A percentile compares a stretch with the other conserved stretches of the same genome.
phyloP scores from a whole-genome alignment of 2,797 vertebrate genomes.

The Urosaurus nigricauda region DNA sequence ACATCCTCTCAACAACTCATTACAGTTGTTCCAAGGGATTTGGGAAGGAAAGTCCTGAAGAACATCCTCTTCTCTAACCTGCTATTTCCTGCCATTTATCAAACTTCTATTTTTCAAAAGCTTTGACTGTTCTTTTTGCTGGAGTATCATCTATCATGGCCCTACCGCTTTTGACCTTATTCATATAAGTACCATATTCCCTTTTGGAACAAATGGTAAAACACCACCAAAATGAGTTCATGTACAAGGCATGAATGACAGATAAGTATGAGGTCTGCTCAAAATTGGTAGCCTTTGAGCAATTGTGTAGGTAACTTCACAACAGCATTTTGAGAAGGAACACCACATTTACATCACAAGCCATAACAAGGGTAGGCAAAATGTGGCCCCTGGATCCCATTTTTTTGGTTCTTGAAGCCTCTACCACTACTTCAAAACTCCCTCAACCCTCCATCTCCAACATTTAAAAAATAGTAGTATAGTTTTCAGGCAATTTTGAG shows the following conservation, averaged over 20 bases:
- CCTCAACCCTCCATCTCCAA: not conserved
- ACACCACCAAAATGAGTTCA: not conserved
- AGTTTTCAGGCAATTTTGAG: not conserved
- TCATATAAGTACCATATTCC: slow-evolving; percentile 37
- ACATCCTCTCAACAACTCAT: slow-evolving; percentile 74
- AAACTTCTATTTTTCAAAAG: slow-evolving; percentile 70
- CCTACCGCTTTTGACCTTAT: slow-evolving; percentile 63
- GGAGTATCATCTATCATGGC: slow-evolving; percentile 76
- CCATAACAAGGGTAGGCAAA: not conserved
- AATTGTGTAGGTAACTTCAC: not conserved
- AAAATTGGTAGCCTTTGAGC: not conserved
- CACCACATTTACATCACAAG: not conserved
- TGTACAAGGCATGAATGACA: not conserved
- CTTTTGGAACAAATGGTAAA: slow-evolving; percentile 28
- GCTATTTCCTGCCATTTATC: slow-evolving; percentile 85
- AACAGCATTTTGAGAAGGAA: not conserved
- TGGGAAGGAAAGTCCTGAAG: slow-evolving; percentile 75
- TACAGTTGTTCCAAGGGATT: slow-evolving; percentile 77
- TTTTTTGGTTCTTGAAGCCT: too few species aligned
- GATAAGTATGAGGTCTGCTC: slow-evolving; percentile 12
- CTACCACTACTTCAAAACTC: not conserved
- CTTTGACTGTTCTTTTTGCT: slow-evolving; percentile 73
- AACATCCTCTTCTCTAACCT: slow-evolving; percentile 74
- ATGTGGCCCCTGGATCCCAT: too few species aligned
- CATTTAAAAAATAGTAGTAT: not conserved